Conservation (phyloP, 2,113 vertebrate genomes). For the Accipiter virgatus region DNA sequence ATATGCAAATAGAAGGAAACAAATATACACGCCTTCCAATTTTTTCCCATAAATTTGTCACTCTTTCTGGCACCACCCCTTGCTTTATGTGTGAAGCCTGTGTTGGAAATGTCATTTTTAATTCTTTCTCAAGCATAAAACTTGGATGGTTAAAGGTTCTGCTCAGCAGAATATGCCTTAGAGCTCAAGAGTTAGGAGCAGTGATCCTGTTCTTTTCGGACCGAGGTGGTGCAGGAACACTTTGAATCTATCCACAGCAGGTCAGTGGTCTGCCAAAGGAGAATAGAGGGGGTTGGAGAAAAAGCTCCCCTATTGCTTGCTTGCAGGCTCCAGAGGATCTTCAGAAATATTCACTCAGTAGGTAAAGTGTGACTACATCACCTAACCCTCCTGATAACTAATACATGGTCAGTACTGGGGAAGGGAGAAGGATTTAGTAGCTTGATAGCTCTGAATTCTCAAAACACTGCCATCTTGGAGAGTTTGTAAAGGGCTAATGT, state of each 20-base stretch:
- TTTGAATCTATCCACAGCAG: not conserved
- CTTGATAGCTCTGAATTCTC: not conserved
- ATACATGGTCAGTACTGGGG: not conserved
- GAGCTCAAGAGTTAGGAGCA: not conserved
- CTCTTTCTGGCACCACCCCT: not conserved
- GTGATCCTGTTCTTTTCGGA: not conserved
- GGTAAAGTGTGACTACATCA: not conserved
- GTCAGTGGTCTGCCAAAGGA: not conserved
- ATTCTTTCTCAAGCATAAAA: not conserved
- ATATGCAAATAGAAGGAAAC: not conserved
- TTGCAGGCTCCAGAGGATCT: not conserved
- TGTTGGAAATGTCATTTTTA: not conserved
- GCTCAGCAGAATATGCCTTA: not conserved
- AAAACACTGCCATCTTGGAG: not conserved
- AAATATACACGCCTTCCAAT: not conserved
- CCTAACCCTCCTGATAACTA: not conserved
- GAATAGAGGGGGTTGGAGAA: not conserved
- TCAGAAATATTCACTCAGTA: not conserved
- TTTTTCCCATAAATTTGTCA: not conserved
- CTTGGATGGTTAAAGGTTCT: not conserved
- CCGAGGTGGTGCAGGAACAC: not conserved
- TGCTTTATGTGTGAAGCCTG: not conserved
- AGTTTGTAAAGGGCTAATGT: not conserved
- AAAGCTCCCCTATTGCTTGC: not conserved
- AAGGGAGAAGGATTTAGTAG: not conserved